These are phyloP conservation scores for Gallinago media DNA, from an alignment of 2,113 vertebrate species.

Conservation along the genomic window DNA sequence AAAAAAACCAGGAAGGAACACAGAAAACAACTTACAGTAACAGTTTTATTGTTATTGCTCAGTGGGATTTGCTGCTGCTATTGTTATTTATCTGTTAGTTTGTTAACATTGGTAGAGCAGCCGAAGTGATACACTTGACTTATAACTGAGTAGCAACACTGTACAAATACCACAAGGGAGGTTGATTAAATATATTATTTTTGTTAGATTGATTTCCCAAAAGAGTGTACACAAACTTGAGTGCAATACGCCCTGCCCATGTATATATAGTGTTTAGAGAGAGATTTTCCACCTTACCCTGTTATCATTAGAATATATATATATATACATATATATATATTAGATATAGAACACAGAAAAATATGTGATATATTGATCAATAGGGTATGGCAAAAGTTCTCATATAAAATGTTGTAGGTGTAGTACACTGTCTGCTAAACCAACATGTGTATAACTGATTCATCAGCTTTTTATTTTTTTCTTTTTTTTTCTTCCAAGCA, in stretches of 20 bases:
- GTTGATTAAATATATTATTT: neutral
- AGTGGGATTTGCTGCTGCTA: neutral
- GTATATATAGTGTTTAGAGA: neutral
- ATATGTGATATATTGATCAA: neutral
- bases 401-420: neutral
- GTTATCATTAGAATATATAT: neutral
- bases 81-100: neutral
- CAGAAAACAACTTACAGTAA: neutral
- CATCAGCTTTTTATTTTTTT: neutral
- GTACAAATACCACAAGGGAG: neutral
- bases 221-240: neutral
- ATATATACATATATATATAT: too few relatives aligned
- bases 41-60: neutral
- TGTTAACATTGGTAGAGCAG: neutral
- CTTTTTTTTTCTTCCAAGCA: neutral
- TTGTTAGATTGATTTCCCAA: neutral
- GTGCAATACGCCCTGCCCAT: neutral
- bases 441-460: neutral
- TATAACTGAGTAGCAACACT: neutral
- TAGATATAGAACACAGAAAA: neutral
- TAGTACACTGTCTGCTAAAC: neutral
- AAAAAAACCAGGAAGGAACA: neutral
- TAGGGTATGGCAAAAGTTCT: constrained; percentile 10
- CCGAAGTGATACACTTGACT: neutral
- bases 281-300: neutral